These are phyloP conservation scores for Crotalus horridus DNA, from an alignment of 2,113 vertebrate genomes.

Conservation along the genomic window DNA sequence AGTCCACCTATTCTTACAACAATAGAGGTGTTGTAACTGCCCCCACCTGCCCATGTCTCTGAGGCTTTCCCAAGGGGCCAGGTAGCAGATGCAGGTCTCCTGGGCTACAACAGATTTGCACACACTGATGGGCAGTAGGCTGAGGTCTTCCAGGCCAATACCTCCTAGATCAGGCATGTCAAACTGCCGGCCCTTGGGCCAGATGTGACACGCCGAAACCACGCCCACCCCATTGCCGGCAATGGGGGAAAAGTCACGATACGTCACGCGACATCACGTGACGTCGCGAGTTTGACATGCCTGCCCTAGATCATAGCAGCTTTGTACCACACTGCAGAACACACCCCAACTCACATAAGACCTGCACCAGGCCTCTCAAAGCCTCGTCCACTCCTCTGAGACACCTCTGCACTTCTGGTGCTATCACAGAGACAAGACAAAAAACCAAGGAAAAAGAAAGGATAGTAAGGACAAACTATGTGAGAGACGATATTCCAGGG, in stretches of 20 bases:
- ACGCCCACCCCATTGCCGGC: too few relatives aligned
- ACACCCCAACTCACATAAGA: background rate
- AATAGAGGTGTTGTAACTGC: background rate
- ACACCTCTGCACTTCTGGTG: background rate
- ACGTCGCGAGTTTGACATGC: too few relatives aligned
- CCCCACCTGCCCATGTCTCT: background rate
- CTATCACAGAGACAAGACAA: background rate
- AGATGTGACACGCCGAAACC: fast-evolving
- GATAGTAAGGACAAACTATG: background rate
- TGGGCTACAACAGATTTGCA: background rate
- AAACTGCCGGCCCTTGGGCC: too few relatives aligned
- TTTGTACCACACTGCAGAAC: background rate
- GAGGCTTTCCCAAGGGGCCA: background rate
- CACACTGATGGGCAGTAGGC: background rate
- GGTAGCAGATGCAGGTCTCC: background rate
- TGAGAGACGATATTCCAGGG: background rate
- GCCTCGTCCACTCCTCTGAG: background rate
- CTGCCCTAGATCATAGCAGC: background rate
- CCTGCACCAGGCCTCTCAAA: background rate
- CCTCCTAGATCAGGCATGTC: too few relatives aligned
- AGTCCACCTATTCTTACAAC: background rate
- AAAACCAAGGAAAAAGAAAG: background rate
- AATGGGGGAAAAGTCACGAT: too few relatives aligned
- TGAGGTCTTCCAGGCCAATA: background rate
- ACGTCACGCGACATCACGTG: too few relatives aligned